Percentiles rank a stretch among this genome's conserved stretches.
Conservation (phyloP, 2,888 invertebrate genomes). For the Lacanobia wlatinum region DNA sequence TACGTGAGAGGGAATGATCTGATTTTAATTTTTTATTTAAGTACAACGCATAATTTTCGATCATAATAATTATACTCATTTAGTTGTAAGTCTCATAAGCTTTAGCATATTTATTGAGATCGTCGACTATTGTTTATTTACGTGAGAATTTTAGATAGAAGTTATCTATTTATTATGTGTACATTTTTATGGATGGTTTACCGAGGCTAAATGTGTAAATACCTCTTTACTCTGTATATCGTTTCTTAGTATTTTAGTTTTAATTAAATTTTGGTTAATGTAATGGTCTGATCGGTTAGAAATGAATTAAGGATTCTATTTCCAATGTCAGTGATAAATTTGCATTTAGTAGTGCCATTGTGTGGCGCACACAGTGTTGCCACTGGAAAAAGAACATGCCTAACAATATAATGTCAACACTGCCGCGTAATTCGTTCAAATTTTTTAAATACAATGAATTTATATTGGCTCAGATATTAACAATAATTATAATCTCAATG, state of each 20-base stretch:
- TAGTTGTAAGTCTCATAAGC: conserved; percentile 82
- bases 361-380: conserved; percentile 77
- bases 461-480: conserved; percentile 12
- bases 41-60: conserved; percentile 85
- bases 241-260: conserved; percentile 70
- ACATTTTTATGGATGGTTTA: conserved; percentile 81
- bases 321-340: conserved; percentile 82
- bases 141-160: conserved; percentile 76
- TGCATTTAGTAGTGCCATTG: conserved; percentile 89
- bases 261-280: conserved; percentile 62
- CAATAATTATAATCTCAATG: conserved; percentile 13
- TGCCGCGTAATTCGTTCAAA: conserved; percentile 51
- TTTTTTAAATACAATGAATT: conserved; percentile 23
- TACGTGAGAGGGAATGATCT: conserved; percentile 70
- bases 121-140: conserved; percentile 73
- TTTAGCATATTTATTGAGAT: conserved; percentile 85
- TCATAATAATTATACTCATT: conserved; percentile 89
- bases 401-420: conserved; percentile 65
- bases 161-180: conserved; percentile 86
- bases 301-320: conserved; percentile 67
- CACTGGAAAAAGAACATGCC: conserved; percentile 65
- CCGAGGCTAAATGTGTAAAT: conserved; percentile 88
- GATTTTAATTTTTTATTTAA: conserved; percentile 71
- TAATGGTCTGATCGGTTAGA: conserved; percentile 69
- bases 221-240: conserved; percentile 81